phyloP scores from a whole-genome alignment of 2,888 invertebrate species.

The Gastracanthus pulcherrimus region DNA sequence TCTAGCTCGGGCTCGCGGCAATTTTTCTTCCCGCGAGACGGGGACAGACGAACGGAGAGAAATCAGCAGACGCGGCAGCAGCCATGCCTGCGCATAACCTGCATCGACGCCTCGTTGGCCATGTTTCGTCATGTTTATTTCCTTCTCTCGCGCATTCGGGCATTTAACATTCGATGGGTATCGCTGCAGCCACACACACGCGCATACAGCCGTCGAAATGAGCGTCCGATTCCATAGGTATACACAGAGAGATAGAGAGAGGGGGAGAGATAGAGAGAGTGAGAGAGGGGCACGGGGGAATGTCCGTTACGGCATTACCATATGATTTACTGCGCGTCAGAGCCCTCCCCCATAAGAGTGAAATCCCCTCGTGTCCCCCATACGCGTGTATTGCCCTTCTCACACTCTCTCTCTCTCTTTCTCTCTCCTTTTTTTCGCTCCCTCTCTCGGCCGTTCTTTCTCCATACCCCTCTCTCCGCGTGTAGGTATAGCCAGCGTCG shows the following conservation, averaged over 20 bases:
- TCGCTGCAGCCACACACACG: no score
- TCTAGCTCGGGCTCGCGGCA: constrained; percentile 5
- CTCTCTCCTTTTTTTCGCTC: not conserved
- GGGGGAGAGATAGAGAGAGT: not conserved
- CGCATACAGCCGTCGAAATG: not conserved
- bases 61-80: no score
- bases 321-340: constrained; percentile 72
- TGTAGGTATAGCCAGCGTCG: constrained; percentile 2
- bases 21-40: constrained; percentile 15
- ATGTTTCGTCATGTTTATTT: constrained; percentile 49
- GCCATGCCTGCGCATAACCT: constrained; percentile 18
- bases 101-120: not conserved
- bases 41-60: not conserved
- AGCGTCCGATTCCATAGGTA: not conserved
- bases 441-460: constrained; percentile 28
- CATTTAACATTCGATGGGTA: not conserved
- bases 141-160: constrained; percentile 12
- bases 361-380: constrained; percentile 32
- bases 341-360: constrained; percentile 55
- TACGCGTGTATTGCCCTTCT: constrained; percentile 50
- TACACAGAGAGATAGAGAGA: not conserved
- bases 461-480: constrained; percentile 40
- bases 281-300: constrained; percentile 15
- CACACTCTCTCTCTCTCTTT: constrained; percentile 47
- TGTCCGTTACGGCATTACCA: constrained; percentile 72